A percentile compares a stretch with the other conserved stretches of the same genome.
Conservation (phyloP, 1,140 invertebrate genomes). For the Drosophila jambulina region DNA sequence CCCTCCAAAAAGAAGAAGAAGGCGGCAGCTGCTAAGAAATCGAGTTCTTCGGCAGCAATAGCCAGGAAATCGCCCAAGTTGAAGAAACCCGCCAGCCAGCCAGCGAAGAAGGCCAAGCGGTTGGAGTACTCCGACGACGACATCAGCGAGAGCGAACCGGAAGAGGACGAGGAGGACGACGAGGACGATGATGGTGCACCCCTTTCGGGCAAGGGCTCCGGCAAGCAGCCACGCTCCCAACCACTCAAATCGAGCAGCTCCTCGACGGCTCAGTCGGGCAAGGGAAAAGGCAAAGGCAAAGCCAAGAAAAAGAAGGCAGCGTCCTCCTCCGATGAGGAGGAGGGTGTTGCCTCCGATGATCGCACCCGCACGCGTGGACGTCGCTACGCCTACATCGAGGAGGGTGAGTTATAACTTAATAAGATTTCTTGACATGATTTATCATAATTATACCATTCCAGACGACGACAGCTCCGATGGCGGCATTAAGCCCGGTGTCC, state of each 20-base stretch:
- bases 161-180: conserved; percentile 76
- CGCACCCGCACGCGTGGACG: conserved; percentile 89
- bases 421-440: background rate
- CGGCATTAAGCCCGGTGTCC: conserved; percentile 86
- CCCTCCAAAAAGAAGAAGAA: conserved; percentile 76
- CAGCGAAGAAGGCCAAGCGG: conserved; percentile 65
- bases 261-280: conserved; percentile 48
- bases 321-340: conserved; percentile 65
- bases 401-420: conserved; percentile 47
- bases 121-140: conserved; percentile 80
- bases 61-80: conserved; percentile 74
- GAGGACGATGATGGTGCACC: conserved; percentile 61
- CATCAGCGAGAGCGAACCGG: conserved; percentile 77
- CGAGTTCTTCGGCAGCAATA: conserved; percentile 25
- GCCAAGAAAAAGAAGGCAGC: conserved; percentile 64
- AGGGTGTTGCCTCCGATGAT: conserved; percentile 85
- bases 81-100: conserved; percentile 50
- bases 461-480: conserved; percentile 85
- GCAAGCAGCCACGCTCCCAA: conserved; percentile 78
- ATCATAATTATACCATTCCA: too few relatives aligned
- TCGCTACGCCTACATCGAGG: conserved; percentile 90
- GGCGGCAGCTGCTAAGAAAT: conserved; percentile 43
- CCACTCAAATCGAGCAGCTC: conserved; percentile 58
- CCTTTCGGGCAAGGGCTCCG: conserved; percentile 72
- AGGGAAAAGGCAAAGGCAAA: conserved; percentile 62